These are phyloP conservation scores for Pleuronectes platessa DNA, from an alignment of 2,113 vertebrate genomes.

Conservation along the genomic window DNA sequence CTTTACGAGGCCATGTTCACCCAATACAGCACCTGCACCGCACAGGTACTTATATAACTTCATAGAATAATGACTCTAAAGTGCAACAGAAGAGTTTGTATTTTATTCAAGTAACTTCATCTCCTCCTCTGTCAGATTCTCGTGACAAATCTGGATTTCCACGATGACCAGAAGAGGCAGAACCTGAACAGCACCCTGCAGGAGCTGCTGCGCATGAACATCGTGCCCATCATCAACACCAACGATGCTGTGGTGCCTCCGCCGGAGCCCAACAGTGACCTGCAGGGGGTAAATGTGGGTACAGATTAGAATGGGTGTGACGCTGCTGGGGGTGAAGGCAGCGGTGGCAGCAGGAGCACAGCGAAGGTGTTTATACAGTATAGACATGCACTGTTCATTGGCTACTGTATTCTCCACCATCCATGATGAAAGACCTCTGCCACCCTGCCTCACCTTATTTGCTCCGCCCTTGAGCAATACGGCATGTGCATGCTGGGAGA, in stretches of 20 bases:
- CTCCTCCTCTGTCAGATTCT: slow-evolving; percentile 84
- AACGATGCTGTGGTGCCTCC: slow-evolving; percentile 98
- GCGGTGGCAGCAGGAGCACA: slow-evolving; percentile 38
- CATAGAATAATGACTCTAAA: not conserved
- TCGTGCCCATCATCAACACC: slow-evolving; percentile 98
- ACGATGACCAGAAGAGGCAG: slow-evolving; percentile 94
- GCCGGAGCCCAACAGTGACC: slow-evolving; percentile 96
- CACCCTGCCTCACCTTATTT: slow-evolving; percentile 36
- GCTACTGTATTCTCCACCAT: not conserved
- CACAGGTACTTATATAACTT: slow-evolving; percentile 83
- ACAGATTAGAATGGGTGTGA: slow-evolving; percentile 68
- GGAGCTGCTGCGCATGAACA: slow-evolving; percentile 97
- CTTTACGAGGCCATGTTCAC: slow-evolving; percentile 99
- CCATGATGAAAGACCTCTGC: slow-evolving; percentile 22
- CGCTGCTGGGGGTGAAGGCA: slow-evolving; percentile 32
- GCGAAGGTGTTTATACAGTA: slow-evolving; percentile 1
- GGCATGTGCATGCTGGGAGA: slow-evolving; percentile 37
- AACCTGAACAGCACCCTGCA: slow-evolving; percentile 95
- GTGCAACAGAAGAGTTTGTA: not conserved
- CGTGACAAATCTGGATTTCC: slow-evolving; percentile 98
- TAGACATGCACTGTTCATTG: slow-evolving; percentile 10
- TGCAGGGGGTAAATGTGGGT: slow-evolving; percentile 99
- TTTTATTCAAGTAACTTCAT: not conserved
- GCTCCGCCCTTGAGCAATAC: slow-evolving; percentile 34
- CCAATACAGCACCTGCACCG: slow-evolving; percentile 98